Evolutionary conservation across 2,113 vertebrate genomes (phyloP), one percentile per base, ranked within the genome.

Genomic region (Thunnus maccoyii): DNA sequence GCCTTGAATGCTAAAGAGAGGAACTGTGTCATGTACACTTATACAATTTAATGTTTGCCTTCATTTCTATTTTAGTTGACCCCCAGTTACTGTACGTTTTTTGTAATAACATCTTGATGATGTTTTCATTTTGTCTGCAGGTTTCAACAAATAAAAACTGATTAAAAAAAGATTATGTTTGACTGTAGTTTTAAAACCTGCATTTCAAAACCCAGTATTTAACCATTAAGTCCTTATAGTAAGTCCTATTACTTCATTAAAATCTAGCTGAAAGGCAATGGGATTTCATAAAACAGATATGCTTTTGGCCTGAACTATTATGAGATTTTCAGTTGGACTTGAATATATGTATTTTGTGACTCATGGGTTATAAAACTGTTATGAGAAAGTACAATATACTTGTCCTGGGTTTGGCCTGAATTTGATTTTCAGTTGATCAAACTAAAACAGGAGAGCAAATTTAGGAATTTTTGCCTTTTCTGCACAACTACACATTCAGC

Each of bases 1-100:
- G 82, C 63, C 61, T 50, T 9, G 12, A 57, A 70, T 66, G 76
- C 20, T 68, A 48, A 46, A 85, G 63, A 50, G 13, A 82, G 36
- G 8, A 41, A 67, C 17, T 13, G 58, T 62, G 46, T 18, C 61
- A 58, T 61, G 2, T 78, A 30, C 65, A 25, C 56, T 61, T 72
- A 65, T 30, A 64, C 6, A 41, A 41, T 41, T 41, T 7, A 9
- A 41, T 61, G 66, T 72, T 70, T 56, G 25, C 56, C 36, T 41
- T 41, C 7, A 9, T 41, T 41, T 54, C 52, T 10, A 44, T 66
- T 83, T 51, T 17, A 63, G n/a, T 76, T 18, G 22, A 6, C 51
- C 46, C 57, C 4, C 22, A 32, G 57, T 17, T 52, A 17, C n/a
- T 48, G 47, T 56, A 83, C 5, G 18, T 16, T 56, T 20, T 66